These are phyloP conservation scores for Zaprionus africanus DNA, from an alignment of 1,140 invertebrate species.

Conservation along the genomic window DNA sequence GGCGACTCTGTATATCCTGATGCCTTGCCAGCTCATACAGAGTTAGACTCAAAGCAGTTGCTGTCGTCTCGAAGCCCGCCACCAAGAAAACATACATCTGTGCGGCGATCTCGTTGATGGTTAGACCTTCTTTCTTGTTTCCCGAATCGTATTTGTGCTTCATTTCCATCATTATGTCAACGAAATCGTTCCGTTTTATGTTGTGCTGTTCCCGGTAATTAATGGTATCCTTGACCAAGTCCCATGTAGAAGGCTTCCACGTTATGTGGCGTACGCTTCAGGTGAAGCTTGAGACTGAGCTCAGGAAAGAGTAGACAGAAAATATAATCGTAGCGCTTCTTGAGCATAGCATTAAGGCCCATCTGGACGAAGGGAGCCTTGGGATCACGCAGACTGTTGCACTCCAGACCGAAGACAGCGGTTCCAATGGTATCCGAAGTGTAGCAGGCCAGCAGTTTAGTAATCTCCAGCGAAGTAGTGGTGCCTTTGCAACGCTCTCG, in stretches of 20 bases:
- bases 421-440: slow-evolving; percentile 81
- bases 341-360: slow-evolving; percentile 49
- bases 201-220: slow-evolving; percentile 78
- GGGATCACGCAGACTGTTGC: slow-evolving; percentile 84
- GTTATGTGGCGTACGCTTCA: slow-evolving; percentile 41
- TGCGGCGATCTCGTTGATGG: slow-evolving; percentile 57
- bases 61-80: slow-evolving; percentile 85
- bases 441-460: slow-evolving; percentile 84
- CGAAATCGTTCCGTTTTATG: slow-evolving; percentile 78
- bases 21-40: slow-evolving; percentile 86
- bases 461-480: slow-evolving; percentile 53
- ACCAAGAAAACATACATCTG: slow-evolving; percentile 79
- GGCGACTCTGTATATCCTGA: slow-evolving; percentile 86
- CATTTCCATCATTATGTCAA: slow-evolving; percentile 78
- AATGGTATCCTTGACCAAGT: slow-evolving; percentile 75
- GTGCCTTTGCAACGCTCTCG: slow-evolving; percentile 43
- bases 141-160: slow-evolving; percentile 66
- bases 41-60: slow-evolving; percentile 86
- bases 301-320: slow-evolving; percentile 49
- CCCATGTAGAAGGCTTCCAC: slow-evolving; percentile 80
- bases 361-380: slow-evolving; percentile 84
- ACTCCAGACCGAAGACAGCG: slow-evolving; percentile 85
- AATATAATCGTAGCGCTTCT: slow-evolving; percentile 41
- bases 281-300: slow-evolving; percentile 36
- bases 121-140: slow-evolving; percentile 49